Evolutionary conservation across 1,140 invertebrate species (phyloP).

Genomic region (Neocloeon triangulifer): DNA sequence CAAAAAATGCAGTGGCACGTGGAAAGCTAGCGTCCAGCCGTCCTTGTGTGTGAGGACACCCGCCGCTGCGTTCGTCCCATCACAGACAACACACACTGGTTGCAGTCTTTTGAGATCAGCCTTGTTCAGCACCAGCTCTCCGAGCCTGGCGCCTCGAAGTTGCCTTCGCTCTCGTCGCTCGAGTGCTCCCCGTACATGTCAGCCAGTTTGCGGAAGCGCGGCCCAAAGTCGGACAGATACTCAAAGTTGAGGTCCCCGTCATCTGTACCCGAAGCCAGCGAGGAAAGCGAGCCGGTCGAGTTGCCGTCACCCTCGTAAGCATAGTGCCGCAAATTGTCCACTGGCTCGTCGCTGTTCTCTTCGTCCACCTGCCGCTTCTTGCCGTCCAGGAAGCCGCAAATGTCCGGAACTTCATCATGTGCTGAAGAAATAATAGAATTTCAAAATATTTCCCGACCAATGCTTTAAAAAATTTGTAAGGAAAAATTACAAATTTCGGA

Average conservation of each 20-base stretch:
- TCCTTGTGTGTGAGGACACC: no score
- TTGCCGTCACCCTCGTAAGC: conserved; percentile 93
- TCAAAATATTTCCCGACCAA: no score
- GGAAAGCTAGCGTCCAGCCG: no score
- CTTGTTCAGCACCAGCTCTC: conserved; percentile 8
- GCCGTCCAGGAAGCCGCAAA: conserved; percentile 71
- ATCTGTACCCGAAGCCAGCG: conserved; percentile 80
- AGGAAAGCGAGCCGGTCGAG: conserved; percentile 75
- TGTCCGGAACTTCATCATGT: conserved; percentile 47
- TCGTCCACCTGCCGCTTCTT: conserved; percentile 77
- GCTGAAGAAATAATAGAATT: no score
- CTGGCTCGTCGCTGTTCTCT: conserved; percentile 71
- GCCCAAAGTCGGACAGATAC: conserved; percentile 89
- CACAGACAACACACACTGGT: no score
- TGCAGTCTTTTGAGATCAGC: no score
- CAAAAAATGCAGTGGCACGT: no score
- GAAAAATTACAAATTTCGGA: no score
- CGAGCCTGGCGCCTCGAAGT: conserved; percentile 10
- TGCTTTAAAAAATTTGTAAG: conserved; percentile 1
- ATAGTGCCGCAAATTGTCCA: conserved; percentile 88
- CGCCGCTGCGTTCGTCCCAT: no score
- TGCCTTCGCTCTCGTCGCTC: conserved; percentile 49
- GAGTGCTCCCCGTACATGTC: conserved; percentile 92
- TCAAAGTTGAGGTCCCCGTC: conserved; percentile 92
- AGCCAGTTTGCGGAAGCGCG: conserved; percentile 84